Evolutionary conservation across 1,140 invertebrate genomes (phyloP), one percentile per base, ranked within the genome.

Genomic region (Dolichoris vasculosae): DNA sequence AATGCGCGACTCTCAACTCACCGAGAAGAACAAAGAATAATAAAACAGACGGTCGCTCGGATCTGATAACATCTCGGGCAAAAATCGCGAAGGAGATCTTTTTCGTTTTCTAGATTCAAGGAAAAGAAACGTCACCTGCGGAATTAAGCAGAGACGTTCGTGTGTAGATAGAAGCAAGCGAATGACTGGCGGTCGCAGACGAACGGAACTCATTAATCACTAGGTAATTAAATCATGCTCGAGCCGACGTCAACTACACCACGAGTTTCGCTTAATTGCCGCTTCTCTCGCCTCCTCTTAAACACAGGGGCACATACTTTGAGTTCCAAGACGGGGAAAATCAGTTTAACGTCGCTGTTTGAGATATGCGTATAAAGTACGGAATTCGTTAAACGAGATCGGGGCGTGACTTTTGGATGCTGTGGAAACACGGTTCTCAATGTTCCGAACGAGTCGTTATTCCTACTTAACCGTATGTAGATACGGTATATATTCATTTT

Each of bases 151-250:
- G 8, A 32, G 40, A 20, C 20, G 32, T 30, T 4, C 15, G 48
- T 23, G 48, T 0, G 9, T 30, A 20, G 73, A n/a, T n/a, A n/a
- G n/a, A n/a, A 2, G 32, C 9, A 15, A 20, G 20, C 6, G 69
- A 26, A 30, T 71, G 0, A 38, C 2, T 20, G 3, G 67, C 17
- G 38, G 46, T n/a, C 35, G 20, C 69, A 32, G 87, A 87, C 80
- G 83, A 81, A 75, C 83, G 87, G 88, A 87, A 90, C 88, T 89
- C 90, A 89, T 91, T 91, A 91, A 91, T 91, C 90, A 90, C 85
- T 81, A 64, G 87, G 88, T 91, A 91, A 91, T 91, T 90, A 91
- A 91, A 91, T 91, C 90, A 90, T 89, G 88, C 89, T 90, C 88
- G 87, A 88, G 89, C 76, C 85, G 85, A 86, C 90, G 89, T 91